phyloP scores from a whole-genome alignment of 2,113 vertebrate species.

The Stegastes partitus region DNA sequence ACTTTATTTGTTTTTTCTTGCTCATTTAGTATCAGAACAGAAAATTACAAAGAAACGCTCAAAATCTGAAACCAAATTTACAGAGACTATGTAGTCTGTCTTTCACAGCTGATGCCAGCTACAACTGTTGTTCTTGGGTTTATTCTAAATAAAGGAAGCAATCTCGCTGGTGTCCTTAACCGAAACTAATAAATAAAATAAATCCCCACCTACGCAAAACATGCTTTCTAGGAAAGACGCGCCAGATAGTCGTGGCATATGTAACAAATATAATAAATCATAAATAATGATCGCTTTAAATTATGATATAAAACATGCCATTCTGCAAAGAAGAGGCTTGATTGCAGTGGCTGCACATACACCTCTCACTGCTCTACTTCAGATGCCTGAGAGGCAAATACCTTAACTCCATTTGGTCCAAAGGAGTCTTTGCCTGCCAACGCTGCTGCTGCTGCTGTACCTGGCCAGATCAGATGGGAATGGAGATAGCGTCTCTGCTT shows the following conservation, averaged over 20 bases:
- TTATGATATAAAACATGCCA: neutral
- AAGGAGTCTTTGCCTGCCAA: constrained; percentile 67
- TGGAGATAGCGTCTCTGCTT: constrained; percentile 77
- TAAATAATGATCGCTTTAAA: neutral
- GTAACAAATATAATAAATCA: neutral
- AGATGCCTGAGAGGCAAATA: constrained; percentile 82
- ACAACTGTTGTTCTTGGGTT: no score
- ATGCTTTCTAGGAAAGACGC: neutral
- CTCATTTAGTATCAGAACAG: no score
- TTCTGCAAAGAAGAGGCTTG: constrained; percentile 8
- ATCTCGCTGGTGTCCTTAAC: no score
- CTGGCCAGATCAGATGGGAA: constrained; percentile 79
- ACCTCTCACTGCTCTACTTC: constrained; percentile 47
- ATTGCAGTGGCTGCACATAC: constrained; percentile 20
- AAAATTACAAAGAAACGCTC: no score
- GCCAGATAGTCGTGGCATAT: neutral
- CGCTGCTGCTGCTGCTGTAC: constrained; percentile 58
- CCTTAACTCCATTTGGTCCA: constrained; percentile 73
- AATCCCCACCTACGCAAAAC: no score
- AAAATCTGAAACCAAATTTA: no score
- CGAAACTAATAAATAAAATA: no score
- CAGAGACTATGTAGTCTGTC: no score
- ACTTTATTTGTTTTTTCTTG: no score
- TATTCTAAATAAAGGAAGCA: no score
- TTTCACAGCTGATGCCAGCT: no score